phyloP scores from a whole-genome alignment of 2,113 vertebrate species.

The Colaptes auratus region DNA sequence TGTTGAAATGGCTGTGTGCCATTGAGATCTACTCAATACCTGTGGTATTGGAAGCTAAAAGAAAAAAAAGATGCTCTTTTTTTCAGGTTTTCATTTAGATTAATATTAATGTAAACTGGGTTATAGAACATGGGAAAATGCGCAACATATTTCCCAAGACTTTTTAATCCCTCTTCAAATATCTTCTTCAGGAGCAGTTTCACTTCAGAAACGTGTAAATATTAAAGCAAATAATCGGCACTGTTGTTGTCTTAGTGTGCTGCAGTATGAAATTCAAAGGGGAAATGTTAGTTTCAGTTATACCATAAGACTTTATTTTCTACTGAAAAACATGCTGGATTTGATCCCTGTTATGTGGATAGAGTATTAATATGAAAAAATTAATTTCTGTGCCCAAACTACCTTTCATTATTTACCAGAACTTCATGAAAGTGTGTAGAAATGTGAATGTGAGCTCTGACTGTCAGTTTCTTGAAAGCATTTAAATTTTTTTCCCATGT shows the following conservation, averaged over 20 bases:
- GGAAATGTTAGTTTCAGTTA: not conserved
- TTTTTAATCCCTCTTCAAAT: constrained; percentile 13
- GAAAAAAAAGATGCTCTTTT: not conserved
- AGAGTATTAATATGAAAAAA: not conserved
- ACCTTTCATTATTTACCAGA: not conserved
- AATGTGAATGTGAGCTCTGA: not conserved
- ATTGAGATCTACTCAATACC: not conserved
- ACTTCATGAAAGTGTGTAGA: not conserved
- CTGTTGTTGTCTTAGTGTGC: not conserved
- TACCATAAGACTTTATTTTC: not conserved
- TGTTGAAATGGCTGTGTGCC: not conserved
- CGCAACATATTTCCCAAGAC: not conserved
- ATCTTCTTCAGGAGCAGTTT: not conserved
- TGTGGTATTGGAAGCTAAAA: not conserved
- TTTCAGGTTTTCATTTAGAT: constrained; percentile 12
- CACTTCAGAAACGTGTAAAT: not conserved
- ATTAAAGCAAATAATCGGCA: not conserved
- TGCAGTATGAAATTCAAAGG: not conserved
- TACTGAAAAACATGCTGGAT: not conserved
- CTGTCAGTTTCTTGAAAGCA: not conserved
- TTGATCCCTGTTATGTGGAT: not conserved
- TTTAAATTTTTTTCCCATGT: not conserved
- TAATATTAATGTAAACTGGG: not conserved
- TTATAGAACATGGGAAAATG: not conserved
- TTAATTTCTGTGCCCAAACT: not conserved